Evolutionary conservation across 35 echinoderm and acorn worm species (phyloP), one percentile per base, ranked within the genome.

Genomic region (Antedon bifida): DNA sequence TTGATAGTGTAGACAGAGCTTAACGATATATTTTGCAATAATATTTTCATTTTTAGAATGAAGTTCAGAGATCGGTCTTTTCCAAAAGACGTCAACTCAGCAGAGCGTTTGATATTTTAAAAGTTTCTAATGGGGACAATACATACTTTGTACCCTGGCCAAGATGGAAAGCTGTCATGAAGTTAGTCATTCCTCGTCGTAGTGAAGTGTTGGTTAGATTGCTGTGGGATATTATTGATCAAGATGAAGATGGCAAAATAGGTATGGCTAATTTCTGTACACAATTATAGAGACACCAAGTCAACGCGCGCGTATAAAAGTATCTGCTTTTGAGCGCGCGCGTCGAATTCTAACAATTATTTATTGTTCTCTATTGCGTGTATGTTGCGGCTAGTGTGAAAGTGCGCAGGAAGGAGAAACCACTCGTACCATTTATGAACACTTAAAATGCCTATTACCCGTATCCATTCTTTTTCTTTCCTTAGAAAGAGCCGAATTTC

Each of bases 41-140:
- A 16, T 64, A 2, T 2, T 64, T 64, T 26, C 51, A 2, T 64
- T 46, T 81, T 5, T 79, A 99, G 95, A 99, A 92, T 73, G 95
- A 99, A 76, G 95, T 99, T 29, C 95, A 99, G 79, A 99, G 85
- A 77, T 92, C 91, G 23, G 95, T 99, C 5, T 99, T 92, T 76
- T 38, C 78, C 36, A 99, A 92, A 39, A 32, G 95, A 32, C 82
- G 91, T 33, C 87, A 83, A 35, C 82, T 93, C 0, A 85, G 81
- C 38, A 86, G 51, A 35, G 95, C 95, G 0, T 99, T 91, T 91
- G 95, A 92, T 82, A 82, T 92, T 46, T 32, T 99, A 31, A 90
- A 92, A 83, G 87, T 93, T 7, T 90, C 82, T 79, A 81, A 81
- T 26, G 29, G 84, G 74, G n/a, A n/a, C 26, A 80, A 80, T 0